Evolutionary conservation across 2,797 vertebrate genomes (phyloP).

Genomic region (Protosalanx chinensis): DNA sequence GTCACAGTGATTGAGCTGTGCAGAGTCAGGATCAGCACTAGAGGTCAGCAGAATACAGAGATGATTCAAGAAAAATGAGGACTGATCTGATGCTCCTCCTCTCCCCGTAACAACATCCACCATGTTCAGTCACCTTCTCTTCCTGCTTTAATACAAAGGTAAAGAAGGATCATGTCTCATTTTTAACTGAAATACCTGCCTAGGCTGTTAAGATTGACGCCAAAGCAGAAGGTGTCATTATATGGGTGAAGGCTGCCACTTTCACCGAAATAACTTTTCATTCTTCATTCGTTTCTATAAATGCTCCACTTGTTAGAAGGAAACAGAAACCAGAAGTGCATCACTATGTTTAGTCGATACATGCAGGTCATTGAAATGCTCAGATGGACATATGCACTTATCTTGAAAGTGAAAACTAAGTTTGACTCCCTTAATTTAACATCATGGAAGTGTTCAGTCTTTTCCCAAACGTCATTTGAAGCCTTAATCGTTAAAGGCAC

Average conservation of each 20-base stretch:
- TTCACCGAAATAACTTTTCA: neutral
- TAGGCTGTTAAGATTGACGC: neutral
- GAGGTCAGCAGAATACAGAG: conserved; percentile 47
- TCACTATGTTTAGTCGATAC: no score
- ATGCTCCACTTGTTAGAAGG: no score
- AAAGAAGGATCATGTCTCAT: neutral
- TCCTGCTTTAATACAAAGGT: neutral
- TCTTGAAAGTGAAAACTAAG: no score
- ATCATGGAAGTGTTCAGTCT: no score
- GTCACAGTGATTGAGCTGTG: neutral
- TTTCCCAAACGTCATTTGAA: no score
- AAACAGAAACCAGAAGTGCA: no score
- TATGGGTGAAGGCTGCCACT: neutral
- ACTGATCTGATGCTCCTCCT: neutral
- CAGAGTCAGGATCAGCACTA: conserved; percentile 38
- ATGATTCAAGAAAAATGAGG: conserved; percentile 8
- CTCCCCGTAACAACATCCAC: neutral
- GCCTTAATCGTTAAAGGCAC: no score
- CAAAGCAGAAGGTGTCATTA: neutral
- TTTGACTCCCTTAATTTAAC: no score
- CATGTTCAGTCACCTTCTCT: neutral
- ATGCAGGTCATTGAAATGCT: no score
- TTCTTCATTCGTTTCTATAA: neutral
- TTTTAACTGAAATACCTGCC: neutral
- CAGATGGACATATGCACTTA: no score